A percentile compares a stretch with the other conserved stretches of the same genome.
Conservation (phyloP, 2,113 vertebrate species). For the Poecile atricapillus region DNA sequence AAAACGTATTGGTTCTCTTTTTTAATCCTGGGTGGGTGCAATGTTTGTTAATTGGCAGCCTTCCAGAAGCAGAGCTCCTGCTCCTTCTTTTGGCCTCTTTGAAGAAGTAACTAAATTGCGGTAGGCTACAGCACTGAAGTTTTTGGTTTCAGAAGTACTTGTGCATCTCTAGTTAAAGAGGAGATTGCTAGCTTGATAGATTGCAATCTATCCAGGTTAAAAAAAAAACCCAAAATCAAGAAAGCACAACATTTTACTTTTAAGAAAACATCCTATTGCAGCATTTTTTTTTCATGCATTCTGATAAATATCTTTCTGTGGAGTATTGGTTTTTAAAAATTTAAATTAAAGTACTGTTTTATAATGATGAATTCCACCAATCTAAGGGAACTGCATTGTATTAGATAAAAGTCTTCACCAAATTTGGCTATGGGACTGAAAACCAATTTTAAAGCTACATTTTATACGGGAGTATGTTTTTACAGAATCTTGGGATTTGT, state of each 20-base stretch:
- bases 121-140: no score
- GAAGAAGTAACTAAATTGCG: neutral
- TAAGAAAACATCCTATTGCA: neutral
- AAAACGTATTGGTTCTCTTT: neutral
- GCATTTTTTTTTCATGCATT: neutral
- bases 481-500: neutral
- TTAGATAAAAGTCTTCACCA: neutral
- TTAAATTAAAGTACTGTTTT: neutral
- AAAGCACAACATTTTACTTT: neutral
- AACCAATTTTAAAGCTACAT: neutral
- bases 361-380: neutral
- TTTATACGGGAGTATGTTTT: neutral
- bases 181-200: neutral
- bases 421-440: neutral
- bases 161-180: neutral
- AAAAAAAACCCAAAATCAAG: neutral
- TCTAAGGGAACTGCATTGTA: neutral
- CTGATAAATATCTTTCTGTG: neutral
- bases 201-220: neutral
- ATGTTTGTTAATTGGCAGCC: neutral
- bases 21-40: neutral
- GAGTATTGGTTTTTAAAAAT: neutral
- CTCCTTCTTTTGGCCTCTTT: neutral
- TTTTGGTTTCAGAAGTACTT: neutral
- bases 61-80: neutral